Conservation (phyloP, 2,888 invertebrate species). For the Oscheius onirici region DNA sequence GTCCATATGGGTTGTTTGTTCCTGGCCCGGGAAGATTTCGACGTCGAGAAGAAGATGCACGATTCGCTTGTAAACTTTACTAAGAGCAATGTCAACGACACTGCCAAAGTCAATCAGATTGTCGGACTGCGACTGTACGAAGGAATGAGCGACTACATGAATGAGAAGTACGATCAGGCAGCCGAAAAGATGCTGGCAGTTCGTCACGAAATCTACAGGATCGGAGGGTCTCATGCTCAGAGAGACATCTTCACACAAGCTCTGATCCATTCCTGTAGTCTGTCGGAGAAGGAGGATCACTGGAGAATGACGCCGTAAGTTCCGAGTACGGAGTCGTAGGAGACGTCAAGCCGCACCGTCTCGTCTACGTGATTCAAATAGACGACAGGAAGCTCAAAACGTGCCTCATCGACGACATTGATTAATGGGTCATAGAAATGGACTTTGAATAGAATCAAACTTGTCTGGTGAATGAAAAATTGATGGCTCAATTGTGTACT, state of each 20-base stretch:
- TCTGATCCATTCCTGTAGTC: slow-evolving; percentile 56
- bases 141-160: slow-evolving; percentile 57
- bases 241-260: slow-evolving; percentile 67
- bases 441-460: too few relatives aligned
- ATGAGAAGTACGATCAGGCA: slow-evolving; percentile 53
- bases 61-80: slow-evolving; percentile 45
- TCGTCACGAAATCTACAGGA: slow-evolving; percentile 53
- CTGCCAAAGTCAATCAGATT: slow-evolving; percentile 45
- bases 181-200: slow-evolving; percentile 61
- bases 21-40: slow-evolving; percentile 39
- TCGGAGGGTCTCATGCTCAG: slow-evolving; percentile 69
- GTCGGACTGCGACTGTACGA: slow-evolving; percentile 62
- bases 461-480: too few relatives aligned
- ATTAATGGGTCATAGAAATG: too few relatives aligned
- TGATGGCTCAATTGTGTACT: too few relatives aligned
- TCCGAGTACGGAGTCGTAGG: too few relatives aligned
- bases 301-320: slow-evolving; percentile 51
- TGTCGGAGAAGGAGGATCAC: slow-evolving; percentile 46
- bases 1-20: slow-evolving; percentile 56
- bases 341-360: too few relatives aligned
- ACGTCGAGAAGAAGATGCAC: slow-evolving; percentile 43
- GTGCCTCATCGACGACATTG: too few relatives aligned
- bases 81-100: slow-evolving; percentile 47
- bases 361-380: too few relatives aligned
- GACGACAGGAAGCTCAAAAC: too few relatives aligned